phyloP scores from a whole-genome alignment of 2,113 vertebrate species.

The Daboia siamensis region DNA sequence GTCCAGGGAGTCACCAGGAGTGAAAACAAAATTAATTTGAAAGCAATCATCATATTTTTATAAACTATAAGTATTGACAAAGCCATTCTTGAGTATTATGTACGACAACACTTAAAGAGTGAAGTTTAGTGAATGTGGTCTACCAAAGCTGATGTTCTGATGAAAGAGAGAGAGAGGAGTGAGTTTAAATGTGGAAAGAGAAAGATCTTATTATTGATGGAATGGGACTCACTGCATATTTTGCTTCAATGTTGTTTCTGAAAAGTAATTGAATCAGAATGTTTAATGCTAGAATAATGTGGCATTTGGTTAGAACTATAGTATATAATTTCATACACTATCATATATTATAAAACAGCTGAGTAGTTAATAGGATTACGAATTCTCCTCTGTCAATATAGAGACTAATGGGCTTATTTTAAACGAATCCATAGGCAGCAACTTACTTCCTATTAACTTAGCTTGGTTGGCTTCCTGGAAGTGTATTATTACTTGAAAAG shows the following conservation, averaged over 20 bases:
- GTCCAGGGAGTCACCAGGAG: not conserved
- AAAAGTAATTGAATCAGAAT: not conserved
- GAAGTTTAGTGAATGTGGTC: not conserved
- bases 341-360: not conserved
- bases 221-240: not conserved
- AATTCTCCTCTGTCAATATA: not conserved
- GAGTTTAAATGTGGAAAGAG: not conserved
- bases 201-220: not conserved
- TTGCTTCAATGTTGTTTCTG: not conserved
- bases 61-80: not conserved
- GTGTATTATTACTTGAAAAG: not conserved
- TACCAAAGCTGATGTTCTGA: not conserved
- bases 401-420: not conserved
- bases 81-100: not conserved
- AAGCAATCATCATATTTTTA: not conserved
- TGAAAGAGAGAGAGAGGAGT: no score
- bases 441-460: not conserved
- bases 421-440: not conserved
- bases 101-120: not conserved
- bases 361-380: not conserved
- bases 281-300: not conserved
- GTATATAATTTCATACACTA: not conserved
- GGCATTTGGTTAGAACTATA: not conserved
- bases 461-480: not conserved
- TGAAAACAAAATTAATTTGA: not conserved